A percentile compares a stretch with the other conserved stretches of the same genome.
These are phyloP conservation scores for Reticulitermes speratus DNA, from an alignment of 1,140 invertebrate species.

Conservation along the genomic window DNA sequence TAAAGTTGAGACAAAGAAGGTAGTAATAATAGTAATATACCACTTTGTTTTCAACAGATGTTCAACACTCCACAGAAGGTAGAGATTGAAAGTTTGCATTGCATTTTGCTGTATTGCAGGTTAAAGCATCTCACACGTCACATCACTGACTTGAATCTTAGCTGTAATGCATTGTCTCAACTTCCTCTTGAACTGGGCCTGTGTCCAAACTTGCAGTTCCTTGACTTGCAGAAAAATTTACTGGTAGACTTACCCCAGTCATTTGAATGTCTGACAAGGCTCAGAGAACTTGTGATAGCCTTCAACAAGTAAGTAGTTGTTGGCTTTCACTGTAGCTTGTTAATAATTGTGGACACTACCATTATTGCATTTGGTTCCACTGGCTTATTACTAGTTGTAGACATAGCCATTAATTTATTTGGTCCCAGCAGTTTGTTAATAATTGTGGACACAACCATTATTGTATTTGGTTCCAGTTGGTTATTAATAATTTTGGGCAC, in stretches of 20 bases:
- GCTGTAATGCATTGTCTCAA: slow-evolving; percentile 61
- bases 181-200: slow-evolving; percentile 66
- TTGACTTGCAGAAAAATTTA: slow-evolving; percentile 78
- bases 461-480: too few relatives aligned
- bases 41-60: too few relatives aligned
- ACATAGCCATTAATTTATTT: too few relatives aligned
- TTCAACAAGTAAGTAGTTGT: slow-evolving; percentile 67
- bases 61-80: too few relatives aligned
- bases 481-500: too few relatives aligned
- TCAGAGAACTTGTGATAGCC: slow-evolving; percentile 78
- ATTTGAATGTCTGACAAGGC: slow-evolving; percentile 58
- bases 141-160: slow-evolving; percentile 66
- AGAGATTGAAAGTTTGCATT: too few relatives aligned
- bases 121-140: slow-evolving; percentile 54
- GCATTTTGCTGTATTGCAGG: slow-evolving; percentile 39
- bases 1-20: too few relatives aligned
- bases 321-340: not conserved
- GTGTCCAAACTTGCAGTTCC: slow-evolving; percentile 65
- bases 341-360: not conserved
- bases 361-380: too few relatives aligned
- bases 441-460: too few relatives aligned
- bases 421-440: too few relatives aligned
- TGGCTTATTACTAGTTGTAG: too few relatives aligned
- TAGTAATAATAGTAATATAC: too few relatives aligned
- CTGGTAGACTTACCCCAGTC: slow-evolving; percentile 67